Evolutionary conservation across 2,888 invertebrate species (phyloP), one percentile per base, ranked within the genome.

Genomic region (Volucella inflata): DNA sequence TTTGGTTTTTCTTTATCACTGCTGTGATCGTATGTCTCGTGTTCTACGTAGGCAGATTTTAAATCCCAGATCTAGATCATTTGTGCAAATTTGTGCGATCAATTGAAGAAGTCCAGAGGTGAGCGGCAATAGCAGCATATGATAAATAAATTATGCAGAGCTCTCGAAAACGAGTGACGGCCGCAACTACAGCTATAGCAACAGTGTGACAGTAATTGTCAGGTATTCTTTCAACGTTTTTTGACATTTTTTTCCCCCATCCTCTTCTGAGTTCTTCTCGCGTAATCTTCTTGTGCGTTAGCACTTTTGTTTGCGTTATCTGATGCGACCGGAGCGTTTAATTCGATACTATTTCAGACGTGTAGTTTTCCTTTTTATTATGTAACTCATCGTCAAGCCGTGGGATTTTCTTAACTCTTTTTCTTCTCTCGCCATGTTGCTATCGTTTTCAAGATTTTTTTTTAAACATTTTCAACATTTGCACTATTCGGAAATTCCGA

Each of bases 31-130:
- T 16, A 60, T 51, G 67, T 50, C 59, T 60, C 68, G 48, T 50
- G 57, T 57, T 38, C 36, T 67, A 76, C 60, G 60, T 51, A 60
- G 60, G 44, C 60, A 59, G 51, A 60, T 51, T 76, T 60, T 38
- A 68, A 60, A 76, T 44, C 60, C 38, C 60, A 60, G 44, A 76
- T 68, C 67, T 71, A 70, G 57, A 78, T 42, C 78, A 70, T 42
- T 64, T 78, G 70, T 71, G 71, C 78, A 71, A 70, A 78, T 78
- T 78, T 71, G 57, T 42, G 21, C 30, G 64, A 59, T 67, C 50
- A 67, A 67, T 67, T 65, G 48, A 65, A 40, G 59, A 64, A 14
- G 48, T 36, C 42, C 70, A 42, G 55, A 4, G 40, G n/a, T 40
- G 14, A 40, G 42, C 16, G 14, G 55, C 36, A 62, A 44, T 55